Conservation (phyloP, 1,140 invertebrate species). For the Drosophila seguyi region DNA sequence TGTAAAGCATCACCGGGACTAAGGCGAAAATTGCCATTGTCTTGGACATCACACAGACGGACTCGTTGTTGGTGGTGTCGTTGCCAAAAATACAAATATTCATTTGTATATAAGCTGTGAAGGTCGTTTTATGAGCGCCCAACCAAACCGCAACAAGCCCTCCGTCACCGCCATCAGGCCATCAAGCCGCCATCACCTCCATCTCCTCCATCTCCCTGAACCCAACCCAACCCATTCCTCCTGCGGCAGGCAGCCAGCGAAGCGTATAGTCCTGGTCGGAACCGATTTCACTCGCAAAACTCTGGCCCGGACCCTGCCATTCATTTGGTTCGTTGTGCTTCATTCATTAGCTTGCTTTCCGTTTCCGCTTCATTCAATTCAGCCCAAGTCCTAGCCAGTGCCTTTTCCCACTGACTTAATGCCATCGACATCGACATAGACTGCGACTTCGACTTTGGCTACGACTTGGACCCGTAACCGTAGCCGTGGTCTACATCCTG, state of each 20-base stretch:
- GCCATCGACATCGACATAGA: conserved; percentile 54
- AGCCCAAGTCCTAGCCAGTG: conserved; percentile 55
- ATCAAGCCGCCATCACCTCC: conserved; percentile 12
- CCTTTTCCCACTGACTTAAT: conserved; percentile 71
- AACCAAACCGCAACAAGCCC: conserved; percentile 26
- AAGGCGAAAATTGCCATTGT: conserved; percentile 51
- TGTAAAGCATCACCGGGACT: conserved; percentile 3
- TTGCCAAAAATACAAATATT: conserved; percentile 57
- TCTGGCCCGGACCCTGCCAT: conserved; percentile 39
- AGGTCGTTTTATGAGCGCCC: conserved; percentile 52
- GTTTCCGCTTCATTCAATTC: conserved; percentile 83
- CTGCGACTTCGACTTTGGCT: conserved; percentile 39
- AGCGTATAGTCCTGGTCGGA: conserved; percentile 49
- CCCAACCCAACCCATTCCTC: neutral
- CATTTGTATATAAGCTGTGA: conserved; percentile 51
- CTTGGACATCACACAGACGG: conserved; percentile 19
- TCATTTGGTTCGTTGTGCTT: conserved; percentile 82
- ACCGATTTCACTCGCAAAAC: conserved; percentile 13
- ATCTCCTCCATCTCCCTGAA: too few species aligned
- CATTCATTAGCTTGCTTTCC: conserved; percentile 82
- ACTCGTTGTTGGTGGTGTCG: conserved; percentile 29
- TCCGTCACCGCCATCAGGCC: conserved; percentile 6
- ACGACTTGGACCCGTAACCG: conserved; percentile 26
- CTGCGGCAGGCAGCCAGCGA: conserved; percentile 46
- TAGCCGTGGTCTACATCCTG: conserved; percentile 44